These are phyloP conservation scores for Nebria salina DNA, from an alignment of 2,888 invertebrate species.

Conservation along the genomic window DNA sequence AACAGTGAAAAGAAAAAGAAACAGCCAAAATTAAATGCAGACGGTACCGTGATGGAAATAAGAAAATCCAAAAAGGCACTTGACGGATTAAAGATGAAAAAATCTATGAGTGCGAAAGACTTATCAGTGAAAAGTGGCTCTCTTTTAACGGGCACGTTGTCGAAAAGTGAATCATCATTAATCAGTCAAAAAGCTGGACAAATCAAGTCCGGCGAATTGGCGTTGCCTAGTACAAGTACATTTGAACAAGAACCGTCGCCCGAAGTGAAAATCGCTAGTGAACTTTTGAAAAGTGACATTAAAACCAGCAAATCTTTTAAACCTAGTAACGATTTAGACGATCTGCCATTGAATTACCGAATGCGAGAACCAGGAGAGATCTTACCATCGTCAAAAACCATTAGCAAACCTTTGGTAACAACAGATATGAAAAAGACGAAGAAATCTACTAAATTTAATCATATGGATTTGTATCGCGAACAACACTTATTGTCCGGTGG, in stretches of 20 bases:
- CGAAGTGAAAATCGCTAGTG: conserved; percentile 58
- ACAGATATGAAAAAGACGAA: conserved; percentile 55
- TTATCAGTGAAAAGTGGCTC: conserved; percentile 65
- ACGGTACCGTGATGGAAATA: conserved; percentile 40
- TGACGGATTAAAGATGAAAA: conserved; percentile 62
- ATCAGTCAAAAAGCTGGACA: conserved; percentile 55
- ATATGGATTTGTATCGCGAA: conserved; percentile 58
- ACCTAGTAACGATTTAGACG: conserved; percentile 46
- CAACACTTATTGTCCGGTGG: conserved; percentile 62
- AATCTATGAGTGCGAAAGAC: conserved; percentile 52
- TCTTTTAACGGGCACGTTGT: conserved; percentile 66
- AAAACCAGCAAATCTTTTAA: conserved; percentile 63
- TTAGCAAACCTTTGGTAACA: conserved; percentile 13
- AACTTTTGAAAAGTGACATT: conserved; percentile 62
- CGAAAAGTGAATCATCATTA: conserved; percentile 64
- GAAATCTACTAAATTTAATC: conserved; percentile 50
- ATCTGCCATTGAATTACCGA: conserved; percentile 51
- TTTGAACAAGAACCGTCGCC: conserved; percentile 19
- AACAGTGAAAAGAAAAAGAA: conserved; percentile 73
- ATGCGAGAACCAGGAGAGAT: conserved; percentile 50
- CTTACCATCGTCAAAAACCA: conserved; percentile 27
- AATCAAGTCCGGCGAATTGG: conserved; percentile 48
- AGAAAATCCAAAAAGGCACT: conserved; percentile 53
- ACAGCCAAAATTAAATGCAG: conserved; percentile 46
- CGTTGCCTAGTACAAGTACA: conserved; percentile 28